Evolutionary conservation across 2,797 vertebrate genomes (phyloP).

Genomic region (Graptemys geographica): DNA sequence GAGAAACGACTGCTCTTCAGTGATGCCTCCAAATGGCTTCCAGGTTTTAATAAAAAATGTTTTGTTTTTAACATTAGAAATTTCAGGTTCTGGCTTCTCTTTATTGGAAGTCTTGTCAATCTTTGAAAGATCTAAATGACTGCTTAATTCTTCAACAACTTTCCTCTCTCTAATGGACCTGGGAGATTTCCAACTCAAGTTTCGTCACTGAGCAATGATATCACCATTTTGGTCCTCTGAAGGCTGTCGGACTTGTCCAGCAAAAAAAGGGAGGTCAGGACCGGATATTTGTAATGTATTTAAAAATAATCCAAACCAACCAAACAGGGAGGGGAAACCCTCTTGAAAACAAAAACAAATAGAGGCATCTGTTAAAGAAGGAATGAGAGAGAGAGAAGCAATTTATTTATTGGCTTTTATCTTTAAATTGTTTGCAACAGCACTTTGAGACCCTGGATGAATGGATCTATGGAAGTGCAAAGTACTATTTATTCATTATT

Average conservation of each 20-base stretch:
- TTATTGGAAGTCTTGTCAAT: not conserved
- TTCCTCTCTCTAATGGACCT: accelerated
- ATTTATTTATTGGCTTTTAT: not conserved
- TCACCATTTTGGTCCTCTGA: not conserved
- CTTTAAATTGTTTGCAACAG: not conserved
- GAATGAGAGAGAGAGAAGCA: not conserved
- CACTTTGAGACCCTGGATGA: not conserved
- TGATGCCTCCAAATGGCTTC: not conserved
- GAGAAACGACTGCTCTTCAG: not conserved
- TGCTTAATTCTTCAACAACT: not conserved
- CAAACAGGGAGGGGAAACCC: not conserved
- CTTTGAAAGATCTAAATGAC: not conserved
- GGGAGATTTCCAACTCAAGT: not conserved
- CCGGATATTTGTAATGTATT: not conserved
- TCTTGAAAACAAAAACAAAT: not conserved
- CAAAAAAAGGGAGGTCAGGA: not conserved
- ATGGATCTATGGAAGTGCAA: not conserved
- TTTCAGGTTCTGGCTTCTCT: not conserved
- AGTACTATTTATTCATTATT: not conserved
- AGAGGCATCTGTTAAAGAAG: not conserved
- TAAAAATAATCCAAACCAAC: not conserved
- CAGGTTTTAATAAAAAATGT: not conserved
- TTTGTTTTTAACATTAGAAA: not conserved
- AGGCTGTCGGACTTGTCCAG: not conserved
- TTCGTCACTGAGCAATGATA: not conserved